phyloP scores from a whole-genome alignment of 1,140 invertebrate species.

The Mactra quadrangularis region DNA sequence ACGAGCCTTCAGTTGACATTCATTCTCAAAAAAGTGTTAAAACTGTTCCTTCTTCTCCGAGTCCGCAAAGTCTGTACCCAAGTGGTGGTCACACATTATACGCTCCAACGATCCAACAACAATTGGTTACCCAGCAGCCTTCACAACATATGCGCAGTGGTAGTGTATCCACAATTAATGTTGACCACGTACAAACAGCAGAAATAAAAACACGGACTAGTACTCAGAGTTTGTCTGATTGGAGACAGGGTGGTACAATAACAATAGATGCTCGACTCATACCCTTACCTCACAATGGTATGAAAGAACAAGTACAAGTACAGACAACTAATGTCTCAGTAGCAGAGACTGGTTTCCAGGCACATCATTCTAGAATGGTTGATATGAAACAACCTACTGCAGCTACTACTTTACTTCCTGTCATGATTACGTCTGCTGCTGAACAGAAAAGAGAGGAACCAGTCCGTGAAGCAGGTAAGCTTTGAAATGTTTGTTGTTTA shows the following conservation, averaged over 20 bases:
- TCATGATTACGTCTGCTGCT: neutral
- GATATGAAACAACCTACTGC: slow-evolving; percentile 33
- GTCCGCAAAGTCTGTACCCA: slow-evolving; percentile 3
- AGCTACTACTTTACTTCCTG: slow-evolving; percentile 10
- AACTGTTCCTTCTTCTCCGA: slow-evolving; percentile 43
- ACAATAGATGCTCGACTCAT: slow-evolving; percentile 54
- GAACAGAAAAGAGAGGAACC: slow-evolving; percentile 21
- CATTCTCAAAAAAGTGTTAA: slow-evolving; percentile 45
- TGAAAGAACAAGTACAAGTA: slow-evolving; percentile 33
- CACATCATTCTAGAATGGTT: neutral
- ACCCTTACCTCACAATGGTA: slow-evolving; percentile 53
- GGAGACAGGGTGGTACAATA: slow-evolving; percentile 31
- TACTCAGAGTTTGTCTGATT: slow-evolving; percentile 61
- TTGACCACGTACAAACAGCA: neutral
- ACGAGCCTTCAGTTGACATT: slow-evolving; percentile 77
- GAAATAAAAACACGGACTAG: slow-evolving; percentile 37
- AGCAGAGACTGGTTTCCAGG: neutral
- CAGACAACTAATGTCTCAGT: neutral
- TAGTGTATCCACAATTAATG: slow-evolving; percentile 50
- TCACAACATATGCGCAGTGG: slow-evolving; percentile 41
- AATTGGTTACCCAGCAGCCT: slow-evolving; percentile 55
- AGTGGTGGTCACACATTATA: slow-evolving; percentile 25
- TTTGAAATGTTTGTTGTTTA: no score
- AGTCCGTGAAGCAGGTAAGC: slow-evolving; percentile 23
- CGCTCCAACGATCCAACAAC: slow-evolving; percentile 55